Conservation (phyloP, 2,113 vertebrate genomes). For the Ctenomys sociabilis region DNA sequence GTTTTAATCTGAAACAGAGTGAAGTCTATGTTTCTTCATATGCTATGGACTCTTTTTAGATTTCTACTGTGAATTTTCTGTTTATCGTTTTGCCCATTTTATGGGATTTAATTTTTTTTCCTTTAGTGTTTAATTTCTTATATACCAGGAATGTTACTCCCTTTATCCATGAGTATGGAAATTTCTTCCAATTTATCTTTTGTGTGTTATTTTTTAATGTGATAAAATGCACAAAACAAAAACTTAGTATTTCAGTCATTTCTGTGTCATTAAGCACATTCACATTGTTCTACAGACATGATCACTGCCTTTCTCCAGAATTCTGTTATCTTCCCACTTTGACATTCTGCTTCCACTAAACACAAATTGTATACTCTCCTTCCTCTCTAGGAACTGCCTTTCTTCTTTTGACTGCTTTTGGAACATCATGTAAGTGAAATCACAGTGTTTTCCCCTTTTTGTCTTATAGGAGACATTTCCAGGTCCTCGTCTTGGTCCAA, state of each 20-base stretch:
- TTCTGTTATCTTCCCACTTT: not conserved
- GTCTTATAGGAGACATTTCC: too few relatives aligned
- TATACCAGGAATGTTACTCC: not conserved
- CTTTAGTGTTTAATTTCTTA: not conserved
- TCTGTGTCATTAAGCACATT: not conserved
- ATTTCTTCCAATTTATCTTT: not conserved
- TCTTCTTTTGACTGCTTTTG: not conserved
- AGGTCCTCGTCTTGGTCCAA: too few relatives aligned
- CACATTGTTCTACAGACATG: not conserved
- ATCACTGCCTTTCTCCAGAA: not conserved
- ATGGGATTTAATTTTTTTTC: not conserved
- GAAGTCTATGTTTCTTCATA: not conserved
- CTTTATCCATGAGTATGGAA: not conserved
- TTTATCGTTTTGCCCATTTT: not conserved
- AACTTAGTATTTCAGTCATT: not conserved
- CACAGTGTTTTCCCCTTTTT: not conserved
- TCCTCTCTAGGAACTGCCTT: too few relatives aligned
- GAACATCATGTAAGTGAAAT: not conserved
- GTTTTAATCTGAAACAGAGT: conserved; percentile 15
- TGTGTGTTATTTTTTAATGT: not conserved
- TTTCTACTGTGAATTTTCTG: not conserved
- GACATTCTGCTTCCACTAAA: not conserved
- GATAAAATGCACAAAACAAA: not conserved
- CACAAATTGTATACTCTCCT: not conserved
- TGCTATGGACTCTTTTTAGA: not conserved